A percentile compares a stretch with the other conserved stretches of the same genome.
These are phyloP conservation scores for Rhabdophis nuchalis DNA, from an alignment of 2,797 vertebrate genomes.

Conservation along the genomic window DNA sequence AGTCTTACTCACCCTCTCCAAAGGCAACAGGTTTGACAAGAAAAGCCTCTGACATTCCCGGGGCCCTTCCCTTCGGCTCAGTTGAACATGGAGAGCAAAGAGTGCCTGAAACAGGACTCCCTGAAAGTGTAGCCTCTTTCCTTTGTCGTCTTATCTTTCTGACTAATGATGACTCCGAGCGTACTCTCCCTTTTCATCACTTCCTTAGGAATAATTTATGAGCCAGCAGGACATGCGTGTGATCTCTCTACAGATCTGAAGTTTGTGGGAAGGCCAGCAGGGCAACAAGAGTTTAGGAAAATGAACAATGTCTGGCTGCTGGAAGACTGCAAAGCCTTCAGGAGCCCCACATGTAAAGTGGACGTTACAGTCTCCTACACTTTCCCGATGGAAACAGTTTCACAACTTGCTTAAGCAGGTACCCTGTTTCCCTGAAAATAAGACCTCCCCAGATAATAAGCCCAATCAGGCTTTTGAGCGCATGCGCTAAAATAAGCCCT, in stretches of 20 bases:
- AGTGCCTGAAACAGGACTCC: conserved; percentile 57
- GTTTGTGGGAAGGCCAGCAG: conserved; percentile 1
- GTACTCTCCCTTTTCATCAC: conserved; percentile 24
- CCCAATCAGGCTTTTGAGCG: too few relatives aligned
- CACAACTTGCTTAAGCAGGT: too few relatives aligned
- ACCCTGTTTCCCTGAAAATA: too few relatives aligned
- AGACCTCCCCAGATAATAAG: too few relatives aligned
- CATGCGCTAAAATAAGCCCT: too few relatives aligned
- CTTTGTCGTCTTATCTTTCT: conserved; percentile 45
- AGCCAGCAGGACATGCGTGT: background rate
- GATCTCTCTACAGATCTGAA: background rate
- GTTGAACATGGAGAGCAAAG: conserved; percentile 32
- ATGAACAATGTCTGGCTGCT: background rate
- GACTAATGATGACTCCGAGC: conserved; percentile 31
- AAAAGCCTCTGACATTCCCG: conserved; percentile 48
- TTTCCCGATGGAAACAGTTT: background rate
- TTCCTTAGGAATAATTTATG: conserved; percentile 30
- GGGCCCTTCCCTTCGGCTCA: conserved; percentile 46
- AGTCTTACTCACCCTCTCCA: conserved; percentile 41
- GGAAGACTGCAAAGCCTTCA: background rate
- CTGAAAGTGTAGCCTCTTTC: conserved; percentile 17
- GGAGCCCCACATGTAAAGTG: background rate
- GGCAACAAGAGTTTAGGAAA: background rate
- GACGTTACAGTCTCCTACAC: background rate
- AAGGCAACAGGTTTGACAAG: conserved; percentile 67